Evolutionary conservation across 2,113 vertebrate species (phyloP), one percentile per base, ranked within the genome.

Genomic region (Tichodroma muraria): DNA sequence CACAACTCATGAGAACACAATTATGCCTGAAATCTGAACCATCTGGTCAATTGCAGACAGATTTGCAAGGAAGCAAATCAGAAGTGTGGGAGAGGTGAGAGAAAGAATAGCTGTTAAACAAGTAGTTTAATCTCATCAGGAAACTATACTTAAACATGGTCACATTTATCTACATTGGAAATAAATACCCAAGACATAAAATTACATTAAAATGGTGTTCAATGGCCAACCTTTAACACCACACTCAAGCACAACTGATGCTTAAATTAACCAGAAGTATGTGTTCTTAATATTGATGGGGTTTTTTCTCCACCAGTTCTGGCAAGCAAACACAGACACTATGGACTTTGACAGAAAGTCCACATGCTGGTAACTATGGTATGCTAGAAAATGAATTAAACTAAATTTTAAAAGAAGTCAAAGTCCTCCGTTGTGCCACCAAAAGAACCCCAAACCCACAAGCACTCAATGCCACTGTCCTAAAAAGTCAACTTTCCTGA

Each of bases 31-130:
- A 95, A 95, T 52, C 33, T 3, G 2, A 95, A 91, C 93, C 94
- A 96, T 85, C 80, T 90, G 92, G 71, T 69, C 95, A 93, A 76
- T 1, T 0, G 0, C 70, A 87, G 40, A 59, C 23, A 85, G 47
- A 94, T 77, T 70, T 54, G 50, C 88, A 85, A 85, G 35, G 38
- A 85, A 57, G 80, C 42, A 94, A 85, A 88, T 70, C 37, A 94
- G 50, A 95, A 94, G 42, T 54, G 90, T 80, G 59, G 82, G 88
- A 83, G 63, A 35, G 27, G 49, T 50, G 33, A 87, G 38, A 79
- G 65, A 65, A 93, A 69, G 87, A 95, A 76, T 63, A 65, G 30
- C 50, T 94, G 66, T 80, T 77, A 90, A 93, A 82, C 57, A 79
- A 85, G 63, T 14, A 61, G n/a, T 45, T 89, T 54, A 61, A 65